Conservation (phyloP, 2,797 vertebrate species). For the Amblyraja radiata region DNA sequence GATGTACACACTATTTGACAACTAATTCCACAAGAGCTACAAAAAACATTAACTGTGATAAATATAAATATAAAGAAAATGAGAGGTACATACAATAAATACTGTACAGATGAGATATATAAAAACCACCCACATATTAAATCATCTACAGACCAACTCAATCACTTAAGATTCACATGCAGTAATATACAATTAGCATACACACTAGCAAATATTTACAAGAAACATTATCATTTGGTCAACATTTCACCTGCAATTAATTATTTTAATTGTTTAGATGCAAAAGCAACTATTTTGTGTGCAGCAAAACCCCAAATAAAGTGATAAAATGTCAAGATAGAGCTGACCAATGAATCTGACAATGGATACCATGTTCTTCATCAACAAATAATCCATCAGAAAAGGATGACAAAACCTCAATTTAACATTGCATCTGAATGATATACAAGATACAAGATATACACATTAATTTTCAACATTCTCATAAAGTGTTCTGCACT, state of each 20-base stretch:
- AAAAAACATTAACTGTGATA: not conserved
- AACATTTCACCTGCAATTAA: not conserved
- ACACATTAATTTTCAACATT: not conserved
- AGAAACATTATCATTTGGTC: not conserved
- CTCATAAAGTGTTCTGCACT: not conserved
- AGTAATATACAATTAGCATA: not conserved
- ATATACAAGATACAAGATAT: not conserved
- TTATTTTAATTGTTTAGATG: not conserved
- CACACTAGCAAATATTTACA: not conserved
- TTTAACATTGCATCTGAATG: not conserved
- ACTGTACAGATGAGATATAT: not conserved
- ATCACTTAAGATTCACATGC: not conserved
- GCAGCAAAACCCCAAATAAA: not conserved
- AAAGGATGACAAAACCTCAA: not conserved
- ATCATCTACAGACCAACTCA: not conserved
- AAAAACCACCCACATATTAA: not conserved
- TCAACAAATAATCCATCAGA: not conserved
- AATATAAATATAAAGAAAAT: not conserved
- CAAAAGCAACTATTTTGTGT: not conserved
- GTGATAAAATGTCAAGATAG: not conserved
- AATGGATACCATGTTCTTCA: not conserved
- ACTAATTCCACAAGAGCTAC: not conserved
- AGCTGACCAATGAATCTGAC: not conserved
- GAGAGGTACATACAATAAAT: not conserved
- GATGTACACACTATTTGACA: no score